Evolutionary conservation across 2,113 vertebrate species (phyloP), one percentile per base, ranked within the genome.

Genomic region (Numenius arquata): DNA sequence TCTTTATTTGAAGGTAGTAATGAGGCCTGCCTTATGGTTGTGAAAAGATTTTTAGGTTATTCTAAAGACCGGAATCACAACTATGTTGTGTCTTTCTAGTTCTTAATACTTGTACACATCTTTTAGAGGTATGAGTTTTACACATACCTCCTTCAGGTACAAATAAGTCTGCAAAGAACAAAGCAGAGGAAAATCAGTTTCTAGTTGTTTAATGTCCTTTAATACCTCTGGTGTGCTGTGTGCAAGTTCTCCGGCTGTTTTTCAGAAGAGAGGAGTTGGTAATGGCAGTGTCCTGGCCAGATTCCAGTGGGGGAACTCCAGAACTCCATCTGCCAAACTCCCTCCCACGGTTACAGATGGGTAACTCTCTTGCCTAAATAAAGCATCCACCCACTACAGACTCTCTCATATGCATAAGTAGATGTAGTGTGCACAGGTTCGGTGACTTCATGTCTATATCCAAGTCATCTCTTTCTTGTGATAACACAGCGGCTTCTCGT

Each of bases 291-390:
- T 34, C 26, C 48, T 93, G 96, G 83, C 53, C 55, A 25, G 14
- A 61, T 75, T 90, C 88, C 85, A 89, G 66, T 3, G 23, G 85
- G 88, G 81, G 77, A 93, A 85, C 78, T 94, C 89, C 89, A 67
- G 55, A 75, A 50, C 32, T 85, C 62, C 19, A 48, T 89, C 76
- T 77, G 66, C 80, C 3, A 21, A 58, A 16, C 43, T 67, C 53
- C 32, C 56, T 85, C 43, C 81, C 2, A 29, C 3, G 3, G 62
- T 79, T 78, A 20, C 62, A 68, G 40, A 50, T 1, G 61, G 61
- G 71, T 90, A 70, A 43, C 41, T 63, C 47, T 61, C 63, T 53
- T 53, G 62, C 61, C 47, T 63, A 52, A 89, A 87, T 62, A 78
- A 94, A 91, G n/a, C 74, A 67, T 72, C 77, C 52, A 47, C 81